Conservation (phyloP, 2,797 vertebrate species). For the Distichodus sexfasciatus region DNA sequence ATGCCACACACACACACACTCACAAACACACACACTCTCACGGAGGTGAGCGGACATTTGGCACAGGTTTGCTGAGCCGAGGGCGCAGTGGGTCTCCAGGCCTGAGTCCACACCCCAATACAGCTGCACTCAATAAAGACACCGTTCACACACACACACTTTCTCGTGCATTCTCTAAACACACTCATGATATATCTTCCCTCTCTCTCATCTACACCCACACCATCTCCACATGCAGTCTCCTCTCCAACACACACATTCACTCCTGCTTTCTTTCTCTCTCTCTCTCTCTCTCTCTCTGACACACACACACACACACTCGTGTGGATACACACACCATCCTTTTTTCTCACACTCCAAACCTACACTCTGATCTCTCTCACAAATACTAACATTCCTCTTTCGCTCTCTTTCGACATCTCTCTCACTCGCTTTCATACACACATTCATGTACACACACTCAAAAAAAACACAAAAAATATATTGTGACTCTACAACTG, state of each 20-base stretch:
- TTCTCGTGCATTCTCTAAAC: no score
- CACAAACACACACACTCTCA: conserved; percentile 43
- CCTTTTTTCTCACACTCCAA: background rate
- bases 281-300: background rate
- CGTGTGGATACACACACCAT: conserved; percentile 2
- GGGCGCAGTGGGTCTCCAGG: conserved; percentile 59
- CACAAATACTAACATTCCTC: background rate
- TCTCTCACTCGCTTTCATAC: background rate
- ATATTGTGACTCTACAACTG: no score
- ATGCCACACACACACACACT: conserved; percentile 36
- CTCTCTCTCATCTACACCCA: background rate
- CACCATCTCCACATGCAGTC: background rate
- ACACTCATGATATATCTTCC: conserved; percentile 3
- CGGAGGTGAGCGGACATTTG: conserved; percentile 48
- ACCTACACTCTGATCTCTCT: background rate
- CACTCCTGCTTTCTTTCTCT: background rate
- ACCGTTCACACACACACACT: conserved; percentile 51
- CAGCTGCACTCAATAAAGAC: conserved; percentile 74
- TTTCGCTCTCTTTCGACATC: background rate
- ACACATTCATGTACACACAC: background rate
- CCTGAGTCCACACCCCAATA: conserved; percentile 68
- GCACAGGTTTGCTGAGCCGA: conserved; percentile 54
- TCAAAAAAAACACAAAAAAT: no score
- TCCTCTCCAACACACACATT: background rate
- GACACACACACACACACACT: conserved; percentile 7